phyloP scores from a whole-genome alignment of 2,113 vertebrate species.

The Seriola rivoliana region DNA sequence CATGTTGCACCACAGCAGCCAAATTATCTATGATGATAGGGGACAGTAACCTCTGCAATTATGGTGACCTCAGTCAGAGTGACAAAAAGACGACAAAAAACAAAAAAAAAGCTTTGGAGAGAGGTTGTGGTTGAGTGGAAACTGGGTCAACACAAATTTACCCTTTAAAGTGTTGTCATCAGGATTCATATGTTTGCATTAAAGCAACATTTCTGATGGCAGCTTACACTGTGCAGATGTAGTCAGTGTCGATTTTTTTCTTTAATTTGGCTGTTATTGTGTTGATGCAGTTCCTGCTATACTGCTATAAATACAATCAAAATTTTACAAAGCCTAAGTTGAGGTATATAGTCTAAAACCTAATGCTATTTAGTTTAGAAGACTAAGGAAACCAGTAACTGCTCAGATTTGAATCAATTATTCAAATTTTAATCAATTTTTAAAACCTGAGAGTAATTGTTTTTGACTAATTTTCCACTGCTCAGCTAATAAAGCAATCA shows the following conservation, averaged over 20 bases:
- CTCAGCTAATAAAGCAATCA: too few relatives aligned
- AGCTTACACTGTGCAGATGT: slow-evolving; percentile 17
- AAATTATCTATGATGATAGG: slow-evolving; percentile 39
- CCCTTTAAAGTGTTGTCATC: slow-evolving; percentile 19
- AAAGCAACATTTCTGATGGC: slow-evolving; percentile 33
- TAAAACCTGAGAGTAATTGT: too few relatives aligned
- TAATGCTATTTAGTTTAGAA: too few relatives aligned
- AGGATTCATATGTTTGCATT: slow-evolving; percentile 21
- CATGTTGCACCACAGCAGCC: slow-evolving; percentile 16
- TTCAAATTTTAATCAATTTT: too few relatives aligned
- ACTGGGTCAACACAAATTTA: slow-evolving; percentile 24
- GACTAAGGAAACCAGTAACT: background rate
- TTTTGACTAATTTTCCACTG: too few relatives aligned
- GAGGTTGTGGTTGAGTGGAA: slow-evolving; percentile 53
- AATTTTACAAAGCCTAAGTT: too few relatives aligned
- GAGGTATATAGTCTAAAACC: too few relatives aligned
- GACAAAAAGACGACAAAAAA: slow-evolving; percentile 22
- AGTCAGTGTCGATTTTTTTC: background rate
- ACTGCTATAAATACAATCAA: too few relatives aligned
- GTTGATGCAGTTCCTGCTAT: background rate
- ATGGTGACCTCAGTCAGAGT: slow-evolving; percentile 48
- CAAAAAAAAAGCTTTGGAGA: background rate
- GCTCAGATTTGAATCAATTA: background rate
- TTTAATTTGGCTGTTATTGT: slow-evolving; percentile 9
- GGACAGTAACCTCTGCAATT: slow-evolving; percentile 61